These are phyloP conservation scores for Ophion costatus DNA, from an alignment of 2,888 invertebrate genomes.

Conservation along the genomic window DNA sequence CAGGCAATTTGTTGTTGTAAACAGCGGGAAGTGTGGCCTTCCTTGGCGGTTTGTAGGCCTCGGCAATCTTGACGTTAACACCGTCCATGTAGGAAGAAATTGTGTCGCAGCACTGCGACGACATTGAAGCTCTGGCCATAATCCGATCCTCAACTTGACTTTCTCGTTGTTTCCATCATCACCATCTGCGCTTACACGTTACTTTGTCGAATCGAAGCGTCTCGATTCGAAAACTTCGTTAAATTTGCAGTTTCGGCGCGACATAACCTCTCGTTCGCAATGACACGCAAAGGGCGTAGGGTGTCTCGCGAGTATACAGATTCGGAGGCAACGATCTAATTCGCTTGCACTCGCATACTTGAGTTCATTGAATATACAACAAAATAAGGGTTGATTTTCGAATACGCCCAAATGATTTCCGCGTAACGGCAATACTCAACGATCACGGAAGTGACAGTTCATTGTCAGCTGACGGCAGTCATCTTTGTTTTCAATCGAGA, in stretches of 20 bases:
- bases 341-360: neutral
- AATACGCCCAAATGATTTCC: neutral
- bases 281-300: neutral
- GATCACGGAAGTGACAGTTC: constrained; percentile 41
- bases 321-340: neutral
- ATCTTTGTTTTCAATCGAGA: constrained; percentile 25
- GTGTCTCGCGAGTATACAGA: neutral
- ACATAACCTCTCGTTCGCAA: constrained; percentile 38
- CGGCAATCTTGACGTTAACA: constrained; percentile 94
- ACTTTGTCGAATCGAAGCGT: constrained; percentile 1
- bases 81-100: constrained; percentile 90
- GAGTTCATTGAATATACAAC: constrained; percentile 11
- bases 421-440: constrained; percentile 7
- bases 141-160: neutral
- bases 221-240: constrained; percentile 15
- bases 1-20: constrained; percentile 84
- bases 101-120: constrained; percentile 79
- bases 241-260: neutral
- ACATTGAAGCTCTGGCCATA: constrained; percentile 75
- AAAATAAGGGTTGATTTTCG: constrained; percentile 15
- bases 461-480: constrained; percentile 41
- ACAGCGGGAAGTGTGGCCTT: constrained; percentile 87
- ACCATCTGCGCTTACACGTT: neutral
- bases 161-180: constrained; percentile 1
- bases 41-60: constrained; percentile 93